These are phyloP conservation scores for Cygnus buccinator DNA, from an alignment of 2,113 vertebrate genomes.

Conservation along the genomic window DNA sequence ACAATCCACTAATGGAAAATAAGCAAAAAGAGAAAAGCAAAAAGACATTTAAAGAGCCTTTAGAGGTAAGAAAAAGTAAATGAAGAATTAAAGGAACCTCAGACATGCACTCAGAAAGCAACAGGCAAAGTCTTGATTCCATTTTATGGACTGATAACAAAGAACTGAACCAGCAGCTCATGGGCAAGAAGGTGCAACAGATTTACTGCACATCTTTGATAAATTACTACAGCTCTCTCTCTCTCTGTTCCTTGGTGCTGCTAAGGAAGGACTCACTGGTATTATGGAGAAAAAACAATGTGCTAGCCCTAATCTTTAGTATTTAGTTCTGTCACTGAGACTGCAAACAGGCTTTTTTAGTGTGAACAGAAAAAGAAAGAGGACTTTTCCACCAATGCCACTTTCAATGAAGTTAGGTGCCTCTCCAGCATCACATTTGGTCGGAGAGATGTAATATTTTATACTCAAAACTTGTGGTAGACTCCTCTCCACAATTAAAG, in stretches of 20 bases:
- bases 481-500: neutral
- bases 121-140: neutral
- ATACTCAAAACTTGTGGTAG: neutral
- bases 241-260: neutral
- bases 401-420: neutral
- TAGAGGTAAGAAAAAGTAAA: neutral
- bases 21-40: neutral
- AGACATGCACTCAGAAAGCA: neutral
- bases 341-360: neutral
- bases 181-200: neutral
- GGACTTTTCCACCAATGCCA: fast-evolving
- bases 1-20: neutral
- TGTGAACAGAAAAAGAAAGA: neutral
- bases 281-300: neutral
- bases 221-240: neutral
- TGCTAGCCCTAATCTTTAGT: neutral
- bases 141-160: neutral
- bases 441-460: fast-evolving
- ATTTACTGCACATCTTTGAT: neutral
- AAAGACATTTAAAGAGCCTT: neutral
- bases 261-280: neutral
- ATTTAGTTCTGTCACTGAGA: neutral
- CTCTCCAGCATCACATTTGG: neutral
- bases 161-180: neutral
- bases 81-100: neutral